Base-by-base conservation (phyloP, 2,888 invertebrate species). In the Philonicus albiceps region DNA sequence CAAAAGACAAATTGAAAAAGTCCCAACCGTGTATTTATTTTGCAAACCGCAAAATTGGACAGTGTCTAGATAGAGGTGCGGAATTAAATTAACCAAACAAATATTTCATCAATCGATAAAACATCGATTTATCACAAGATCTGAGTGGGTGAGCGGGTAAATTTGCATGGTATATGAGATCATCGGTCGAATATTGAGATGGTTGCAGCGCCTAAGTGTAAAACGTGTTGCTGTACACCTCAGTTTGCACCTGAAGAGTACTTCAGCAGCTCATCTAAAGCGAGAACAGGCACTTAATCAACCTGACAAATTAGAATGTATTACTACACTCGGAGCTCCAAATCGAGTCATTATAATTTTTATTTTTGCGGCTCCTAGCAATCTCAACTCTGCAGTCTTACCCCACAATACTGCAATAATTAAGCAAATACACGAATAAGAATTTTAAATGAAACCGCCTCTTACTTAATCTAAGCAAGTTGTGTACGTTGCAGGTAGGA, bases 281-380 rank as follows among this genome's bases (percentile, higher is more conserved):
- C 37, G 22, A 19, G 31, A 81, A 37, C 13, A 3, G 31, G 74
- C 16, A 74, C 13, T 74, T 19, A 74, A 31, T 53, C 81, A 43
- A 34, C 81, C 81, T 53, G 81, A 81, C 53, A 49, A 81, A 27
- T 81, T 81, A 64, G 81, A 53, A 81, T 64, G 49, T 34, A 81
- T 81, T 34, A 81, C 53, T 55, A 5, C 64, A 55, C 64, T 81
- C 81, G 40, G 7, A 64, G 64, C 55, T 49, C 81, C 37, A 81
- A 64, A 81, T 31, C 64, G 37, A 64, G 81, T 55, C 30, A 81
- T 81, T 81, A 81, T 30, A 81, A 55, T 55, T 81, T 81, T 37
- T 49, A 81, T 34, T 55, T 81, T 64, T 27, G 27, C 64, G 19
- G 64, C 64, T 53, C 19, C 53, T 49, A 55, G 55, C 55, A 55